Percentiles rank a stretch among this genome's conserved stretches.
Evolutionary conservation across 2,888 invertebrate species (phyloP).

Genomic region (Callinectes sapidus): DNA sequence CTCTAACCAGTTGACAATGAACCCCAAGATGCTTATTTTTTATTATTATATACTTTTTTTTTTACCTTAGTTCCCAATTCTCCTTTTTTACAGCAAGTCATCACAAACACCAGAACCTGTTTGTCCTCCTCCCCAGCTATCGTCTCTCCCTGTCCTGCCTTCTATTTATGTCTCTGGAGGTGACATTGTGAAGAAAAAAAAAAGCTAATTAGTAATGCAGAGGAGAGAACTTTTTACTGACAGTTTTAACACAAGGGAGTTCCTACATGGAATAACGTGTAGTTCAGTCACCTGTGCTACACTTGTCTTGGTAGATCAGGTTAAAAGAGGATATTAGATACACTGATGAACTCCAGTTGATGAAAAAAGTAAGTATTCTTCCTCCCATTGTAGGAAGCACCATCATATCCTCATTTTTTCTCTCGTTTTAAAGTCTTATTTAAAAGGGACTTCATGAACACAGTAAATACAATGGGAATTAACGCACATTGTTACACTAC

Average conservation of each 20-base stretch:
- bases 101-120: constrained; percentile 1
- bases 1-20: constrained; percentile 12
- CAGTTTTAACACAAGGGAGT: neutral
- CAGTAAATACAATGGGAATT: no score
- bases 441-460: no score
- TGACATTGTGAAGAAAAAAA: neutral
- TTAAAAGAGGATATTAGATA: no score
- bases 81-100: neutral
- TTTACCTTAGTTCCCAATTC: neutral
- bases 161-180: neutral
- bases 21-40: neutral
- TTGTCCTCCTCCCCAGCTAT: neutral
- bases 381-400: no score
- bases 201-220: neutral
- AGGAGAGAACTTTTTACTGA: neutral
- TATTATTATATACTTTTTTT: neutral
- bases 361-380: no score
- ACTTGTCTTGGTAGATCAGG: no score
- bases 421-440: no score
- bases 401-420: no score
- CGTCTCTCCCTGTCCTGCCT: neutral
- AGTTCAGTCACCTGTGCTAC: no score
- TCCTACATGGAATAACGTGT: no score
- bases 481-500: no score
- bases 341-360: no score